Percentiles rank a stretch among this genome's conserved stretches.
Evolutionary conservation across 2,888 invertebrate genomes (phyloP).

Genomic region (Habrosyne pyritoides): DNA sequence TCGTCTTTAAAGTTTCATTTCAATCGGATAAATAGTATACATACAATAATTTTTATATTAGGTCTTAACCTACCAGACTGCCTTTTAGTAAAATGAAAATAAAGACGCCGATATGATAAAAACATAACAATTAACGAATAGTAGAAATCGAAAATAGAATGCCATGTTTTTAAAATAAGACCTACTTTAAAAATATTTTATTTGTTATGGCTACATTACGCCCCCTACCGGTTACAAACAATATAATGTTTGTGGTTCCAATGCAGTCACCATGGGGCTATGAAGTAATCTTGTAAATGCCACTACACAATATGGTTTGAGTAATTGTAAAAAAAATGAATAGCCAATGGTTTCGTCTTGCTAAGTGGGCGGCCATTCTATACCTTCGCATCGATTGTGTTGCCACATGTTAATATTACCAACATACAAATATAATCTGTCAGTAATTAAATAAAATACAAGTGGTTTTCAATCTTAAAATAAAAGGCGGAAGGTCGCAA

Average conservation of each 20-base stretch:
- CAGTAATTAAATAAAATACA: background rate
- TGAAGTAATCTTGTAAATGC: background rate
- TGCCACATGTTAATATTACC: conserved; percentile 29
- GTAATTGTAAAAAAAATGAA: conserved; percentile 12
- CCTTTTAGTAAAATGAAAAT: no score
- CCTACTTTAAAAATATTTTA: background rate
- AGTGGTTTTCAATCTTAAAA: background rate
- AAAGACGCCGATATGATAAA: no score
- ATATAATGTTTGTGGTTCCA: background rate
- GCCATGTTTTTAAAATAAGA: no score
- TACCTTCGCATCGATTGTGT: conserved; percentile 33
- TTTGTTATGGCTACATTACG: background rate
- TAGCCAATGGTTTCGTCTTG: conserved; percentile 2
- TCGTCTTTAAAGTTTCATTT: no score
- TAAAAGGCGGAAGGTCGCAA: background rate
- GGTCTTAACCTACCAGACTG: no score
- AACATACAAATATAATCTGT: conserved; percentile 12
- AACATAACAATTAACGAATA: no score
- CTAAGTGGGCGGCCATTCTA: conserved; percentile 33
- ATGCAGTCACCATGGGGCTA: no score
- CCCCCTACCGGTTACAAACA: background rate
- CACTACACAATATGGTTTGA: conserved; percentile 5
- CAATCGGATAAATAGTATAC: no score
- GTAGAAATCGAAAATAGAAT: no score
- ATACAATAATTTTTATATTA: no score